Base-by-base conservation (phyloP, 53 echinoderm and acorn worm species). In the Hippasteria phrygiana region DNA sequence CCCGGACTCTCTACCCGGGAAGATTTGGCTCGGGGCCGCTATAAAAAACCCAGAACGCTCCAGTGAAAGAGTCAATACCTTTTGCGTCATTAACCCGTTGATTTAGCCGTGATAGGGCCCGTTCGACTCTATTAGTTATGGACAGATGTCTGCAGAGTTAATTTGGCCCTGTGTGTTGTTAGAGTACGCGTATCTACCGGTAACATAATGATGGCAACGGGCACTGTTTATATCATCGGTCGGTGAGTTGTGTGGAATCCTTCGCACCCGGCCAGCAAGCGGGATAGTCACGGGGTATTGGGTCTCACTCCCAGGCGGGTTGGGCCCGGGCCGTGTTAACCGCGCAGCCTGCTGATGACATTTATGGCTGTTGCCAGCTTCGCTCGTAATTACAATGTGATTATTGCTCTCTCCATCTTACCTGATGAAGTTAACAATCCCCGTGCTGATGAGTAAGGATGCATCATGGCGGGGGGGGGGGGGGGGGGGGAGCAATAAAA, bases 21-120 rank as follows among this genome's bases (percentile, higher is more conserved):
- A 18, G 74, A 37, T 10, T 28, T 13, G 55, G 77, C 51, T 14
- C 36, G 12, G 34, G 53, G 31, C 41, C 62, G 66, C 35, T 26
- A n/a, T 32, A 27, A 17, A 20, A 37, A 69, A 85, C 48, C 70
- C 85, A 85, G 51, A 85, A 70, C 69, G 85, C 69, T 51, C 32
- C 51, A 85, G 85, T 85, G 85, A 85, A 42, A 70, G 53, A 89
- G 73, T 89, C 89, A 89, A 89, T 79, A 89, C 71, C 65, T 77
- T 29, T 8, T 50, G 89, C 77, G 34, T 89, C 78, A 88, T 89
- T 89, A 89, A 47, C 62, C 56, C 72, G 80, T 80, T 88, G 89
- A 89, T 89, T 89, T 79, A 79, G 79, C 89, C 89, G 80, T 89
- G 89, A 89, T 89, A 85, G 71, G 71, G 63, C 69, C 85, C 85